Conservation (phyloP, 2,113 vertebrate species). For the Morone saxatilis region DNA sequence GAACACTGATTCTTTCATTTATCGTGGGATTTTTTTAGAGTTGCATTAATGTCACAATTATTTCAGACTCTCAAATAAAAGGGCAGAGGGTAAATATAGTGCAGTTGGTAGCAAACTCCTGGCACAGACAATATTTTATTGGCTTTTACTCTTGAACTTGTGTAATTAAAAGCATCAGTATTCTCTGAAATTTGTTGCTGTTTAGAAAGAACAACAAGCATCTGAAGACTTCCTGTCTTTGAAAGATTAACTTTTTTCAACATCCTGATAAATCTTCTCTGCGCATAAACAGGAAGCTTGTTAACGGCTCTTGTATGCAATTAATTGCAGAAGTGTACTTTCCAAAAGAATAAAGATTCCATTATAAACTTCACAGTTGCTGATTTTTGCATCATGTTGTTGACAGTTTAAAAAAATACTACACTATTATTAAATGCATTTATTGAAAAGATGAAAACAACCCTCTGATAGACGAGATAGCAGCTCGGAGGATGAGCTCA, state of each 20-base stretch:
- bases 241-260: slow-evolving; percentile 51
- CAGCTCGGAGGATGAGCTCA: neutral
- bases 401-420: neutral
- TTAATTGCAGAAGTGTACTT: slow-evolving; percentile 11
- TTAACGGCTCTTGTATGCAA: slow-evolving; percentile 43
- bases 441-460: slow-evolving; percentile 3
- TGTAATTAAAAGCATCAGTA: neutral
- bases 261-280: slow-evolving; percentile 44
- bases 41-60: neutral
- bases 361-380: neutral
- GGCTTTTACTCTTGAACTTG: neutral
- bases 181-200: slow-evolving; percentile 23
- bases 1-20: neutral
- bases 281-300: slow-evolving; percentile 73
- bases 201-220: slow-evolving; percentile 57
- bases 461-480: slow-evolving; percentile 16
- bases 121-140: neutral
- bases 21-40: neutral
- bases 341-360: neutral
- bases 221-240: slow-evolving; percentile 63
- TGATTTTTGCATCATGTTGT: neutral
- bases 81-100: neutral
- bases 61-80: neutral
- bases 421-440: neutral
- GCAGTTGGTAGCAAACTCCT: too few relatives aligned